Base-by-base conservation (phyloP, 1,140 invertebrate species). In the Rhizoglyphus robini region DNA sequence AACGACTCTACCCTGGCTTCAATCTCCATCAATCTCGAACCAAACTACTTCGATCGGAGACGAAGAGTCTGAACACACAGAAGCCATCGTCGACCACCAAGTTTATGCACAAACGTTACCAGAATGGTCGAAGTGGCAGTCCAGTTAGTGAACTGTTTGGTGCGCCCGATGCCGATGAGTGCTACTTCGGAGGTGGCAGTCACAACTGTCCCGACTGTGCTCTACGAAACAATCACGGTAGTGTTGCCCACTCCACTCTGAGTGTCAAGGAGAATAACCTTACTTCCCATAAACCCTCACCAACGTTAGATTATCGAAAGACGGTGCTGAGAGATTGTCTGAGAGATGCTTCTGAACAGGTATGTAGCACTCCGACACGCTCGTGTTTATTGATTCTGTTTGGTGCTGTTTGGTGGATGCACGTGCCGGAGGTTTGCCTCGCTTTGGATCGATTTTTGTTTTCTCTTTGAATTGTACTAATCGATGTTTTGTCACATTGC, bases 61-160 rank as follows among this genome's bases (percentile, higher is more conserved):
- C 57, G 36, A 41, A 41, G 18, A 8, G 18, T 41, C 18, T 41
- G 18, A 60, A 60, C 29, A 41, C 3, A 46, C 58, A 60, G 15
- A 60, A 60, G 27, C 18, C 58, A n/a, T 13, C 58, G 3, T 32
- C 58, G 27, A 60, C 58, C 13, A 60, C 58, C 15, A 60, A 60
- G 29, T 60, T 15, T 15, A 60, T 60, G 58, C 58, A 60, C 29
- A 34, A 27, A 46, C 58, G 58, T 34, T 60, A 60, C 29, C 58
- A 29, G 29, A 29, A 38, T 49, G 47, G 5, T 20, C 57, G 57
- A 29, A 23, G 34, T 38, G 5, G 8, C 4, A 41, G 36, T 41
- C 36, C 36, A 41, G 36, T 41, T 41, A 18, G 36, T 41, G 36
- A 41, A 41, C 18, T 18, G 36, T 41, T 41, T 46, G 41, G 41